Base-by-base conservation (phyloP, 2,888 invertebrate species). In the Lamellibrachia satsuma region DNA sequence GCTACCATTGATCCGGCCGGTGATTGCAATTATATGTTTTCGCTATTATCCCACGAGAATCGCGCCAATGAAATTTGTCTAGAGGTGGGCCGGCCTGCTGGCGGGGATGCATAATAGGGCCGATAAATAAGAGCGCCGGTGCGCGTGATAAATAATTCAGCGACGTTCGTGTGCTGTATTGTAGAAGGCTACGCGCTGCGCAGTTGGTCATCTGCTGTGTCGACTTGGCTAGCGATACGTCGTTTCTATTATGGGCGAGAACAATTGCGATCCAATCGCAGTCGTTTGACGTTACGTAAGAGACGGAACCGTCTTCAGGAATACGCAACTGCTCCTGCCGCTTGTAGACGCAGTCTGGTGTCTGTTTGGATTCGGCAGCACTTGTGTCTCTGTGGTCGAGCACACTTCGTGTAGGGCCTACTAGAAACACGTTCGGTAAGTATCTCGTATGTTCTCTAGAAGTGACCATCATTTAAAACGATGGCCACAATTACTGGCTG, bases 1-100 rank as follows among this genome's bases (percentile, higher is more conserved):
- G 22, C 75, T n/a, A 75, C 75, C 75, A 75, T 75, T 75, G 75
- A 75, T 75, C 75, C 75, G 75, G 75, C 22, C 75, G 75, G 75
- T 75, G 75, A 75, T 75, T 75, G 75, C 75, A 75, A 75, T 75
- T 75, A 75, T 75, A 75, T 75, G 75, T 75, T 75, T 75, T 75
- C 75, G 75, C 75, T 75, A 75, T 75, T 75, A 75, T 75, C 75
- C 75, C 75, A 15, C 75, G 75, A 75, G 75, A 75, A 75, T 75
- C 75, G 75, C 22, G 75, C 75, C 75, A 75, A 75, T 75, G 75
- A 75, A 75, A 75, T 75, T 75, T 75, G 75, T 75, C 75, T 75
- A 75, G 75, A 75, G 75, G 75, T 75, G 75, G 75, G 75, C 22
- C 6, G 75, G 75, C 75, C 75, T 75, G 75, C 75, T 75, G 75